Percentiles rank a stretch among this genome's conserved stretches.
These are phyloP conservation scores for Ibycter americanus DNA, from an alignment of 2,797 vertebrate genomes.

Conservation along the genomic window DNA sequence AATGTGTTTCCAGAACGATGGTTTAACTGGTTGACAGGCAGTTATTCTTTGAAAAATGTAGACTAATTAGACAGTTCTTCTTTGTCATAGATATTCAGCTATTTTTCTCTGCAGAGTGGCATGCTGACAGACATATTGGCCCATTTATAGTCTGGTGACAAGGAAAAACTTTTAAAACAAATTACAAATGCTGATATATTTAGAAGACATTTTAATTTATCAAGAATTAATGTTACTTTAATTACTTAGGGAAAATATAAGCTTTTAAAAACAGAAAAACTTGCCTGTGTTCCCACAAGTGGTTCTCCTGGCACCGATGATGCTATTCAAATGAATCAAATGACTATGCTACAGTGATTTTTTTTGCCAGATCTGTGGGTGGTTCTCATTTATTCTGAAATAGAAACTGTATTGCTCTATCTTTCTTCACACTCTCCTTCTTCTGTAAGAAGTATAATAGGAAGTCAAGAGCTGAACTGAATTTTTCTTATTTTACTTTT, in stretches of 20 bases:
- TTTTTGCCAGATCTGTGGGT: not conserved
- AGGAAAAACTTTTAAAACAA: slow-evolving; percentile 33
- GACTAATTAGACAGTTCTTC: slow-evolving; percentile 63
- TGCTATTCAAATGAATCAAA: not conserved
- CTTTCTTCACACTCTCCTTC: not conserved
- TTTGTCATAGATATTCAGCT: slow-evolving; percentile 36
- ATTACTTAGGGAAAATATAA: not conserved
- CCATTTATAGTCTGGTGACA: not conserved
- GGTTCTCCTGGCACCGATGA: not conserved
- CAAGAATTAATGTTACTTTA: slow-evolving; percentile 13
- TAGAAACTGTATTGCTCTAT: not conserved
- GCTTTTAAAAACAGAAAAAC: not conserved
- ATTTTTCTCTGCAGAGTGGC: slow-evolving; percentile 31
- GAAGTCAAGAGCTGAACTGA: not conserved
- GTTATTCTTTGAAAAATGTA: slow-evolving; percentile 62
- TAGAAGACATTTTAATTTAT: not conserved
- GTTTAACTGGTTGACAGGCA: slow-evolving; percentile 54
- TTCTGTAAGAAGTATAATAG: not conserved
- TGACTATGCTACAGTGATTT: not conserved
- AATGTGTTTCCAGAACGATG: slow-evolving; percentile 61
- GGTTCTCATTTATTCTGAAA: not conserved
- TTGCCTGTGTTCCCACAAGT: not conserved
- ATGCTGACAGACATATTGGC: not conserved
- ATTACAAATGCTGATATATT: slow-evolving; percentile 4
- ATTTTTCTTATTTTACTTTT: not conserved